Evolutionary conservation across 1,140 invertebrate genomes (phyloP), one percentile per base, ranked within the genome.

Genomic region (Onthophagus taurus): DNA sequence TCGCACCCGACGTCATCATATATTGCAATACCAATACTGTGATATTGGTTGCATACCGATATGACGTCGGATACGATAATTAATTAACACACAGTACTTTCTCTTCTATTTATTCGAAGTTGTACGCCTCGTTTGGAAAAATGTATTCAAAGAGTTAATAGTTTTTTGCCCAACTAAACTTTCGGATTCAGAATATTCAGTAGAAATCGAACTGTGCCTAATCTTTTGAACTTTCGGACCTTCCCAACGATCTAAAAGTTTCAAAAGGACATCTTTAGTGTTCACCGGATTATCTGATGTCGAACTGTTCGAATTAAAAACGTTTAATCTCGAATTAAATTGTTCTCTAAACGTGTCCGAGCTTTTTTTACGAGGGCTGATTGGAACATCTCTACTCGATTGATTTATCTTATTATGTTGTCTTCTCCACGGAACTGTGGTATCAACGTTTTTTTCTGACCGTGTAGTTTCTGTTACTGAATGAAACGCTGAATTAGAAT

Each of bases 201-300:
- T 57, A 0, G 72, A 75, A 50, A 76, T 64, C 0, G 73, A 74
- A 42, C 72, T 67, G 53, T 76, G 72, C 55, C 74, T 60, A 6
- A 65, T 64, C 33, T 51, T 53, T 2, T 63, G 64, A 54, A 64
- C 63, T 13, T 65, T 60, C 46, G 44, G 47, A 24, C 66, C 67
- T 47, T 80, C 77, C 78, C 80, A 84, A 59, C 83, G 80, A 42
- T 81, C 78, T 21, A 86, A 58, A 30, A 86, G 62, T 61, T 82
- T 76, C 13, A 85, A 56, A 19, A 86, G 58, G 13, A 84, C 67
- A 58, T 85, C 78, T 61, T 85, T 83, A 7, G 80, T 80, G 47
- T 76, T 78, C 45, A 75, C 75, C 5, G 74, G 74, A 18, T 74
- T 75, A 42, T 66, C 66, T 5, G 24, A 21, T 8, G 6, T 6